phyloP scores from a whole-genome alignment of 2,797 vertebrate genomes.

The Apogon hyalosoma region DNA sequence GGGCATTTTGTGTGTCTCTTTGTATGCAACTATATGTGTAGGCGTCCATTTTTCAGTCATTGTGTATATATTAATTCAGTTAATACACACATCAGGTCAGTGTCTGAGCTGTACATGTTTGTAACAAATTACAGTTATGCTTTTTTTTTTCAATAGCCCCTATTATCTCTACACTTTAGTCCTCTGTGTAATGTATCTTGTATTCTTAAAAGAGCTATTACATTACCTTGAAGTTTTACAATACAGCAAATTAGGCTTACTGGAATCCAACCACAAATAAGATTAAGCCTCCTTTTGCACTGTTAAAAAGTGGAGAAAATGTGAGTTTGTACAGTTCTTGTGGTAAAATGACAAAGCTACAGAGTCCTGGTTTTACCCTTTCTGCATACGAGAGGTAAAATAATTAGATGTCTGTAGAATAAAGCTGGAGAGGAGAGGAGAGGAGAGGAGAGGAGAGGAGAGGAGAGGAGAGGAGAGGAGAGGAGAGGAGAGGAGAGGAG shows the following conservation, averaged over 20 bases:
- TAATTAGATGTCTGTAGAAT: constrained; percentile 53
- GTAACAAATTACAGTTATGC: constrained; percentile 13
- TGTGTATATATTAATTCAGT: constrained; percentile 19
- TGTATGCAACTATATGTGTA: constrained; percentile 28
- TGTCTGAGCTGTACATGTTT: constrained; percentile 12
- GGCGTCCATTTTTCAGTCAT: constrained; percentile 6
- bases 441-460: constrained; percentile 3
- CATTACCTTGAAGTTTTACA: constrained; percentile 71
- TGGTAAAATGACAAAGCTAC: constrained; percentile 36
- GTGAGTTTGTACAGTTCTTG: constrained; percentile 30
- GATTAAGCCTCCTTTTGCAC: constrained; percentile 54
- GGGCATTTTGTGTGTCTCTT: constrained; percentile 37
- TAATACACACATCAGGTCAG: neutral
- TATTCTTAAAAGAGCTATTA: constrained; percentile 61
- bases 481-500: neutral
- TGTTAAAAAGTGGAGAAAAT: constrained; percentile 35
- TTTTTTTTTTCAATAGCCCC: constrained; percentile 23
- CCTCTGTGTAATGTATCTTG: constrained; percentile 49
- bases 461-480: constrained; percentile 16
- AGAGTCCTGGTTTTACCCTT: constrained; percentile 41
- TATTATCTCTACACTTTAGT: constrained; percentile 38
- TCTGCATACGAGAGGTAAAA: constrained; percentile 30
- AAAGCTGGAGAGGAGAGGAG: constrained; percentile 16
- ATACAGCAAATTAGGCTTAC: constrained; percentile 63
- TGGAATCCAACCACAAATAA: constrained; percentile 60